Evolutionary conservation across 2,888 invertebrate species (phyloP), one percentile per base, ranked within the genome.

Genomic region (Limulus polyphemus): DNA sequence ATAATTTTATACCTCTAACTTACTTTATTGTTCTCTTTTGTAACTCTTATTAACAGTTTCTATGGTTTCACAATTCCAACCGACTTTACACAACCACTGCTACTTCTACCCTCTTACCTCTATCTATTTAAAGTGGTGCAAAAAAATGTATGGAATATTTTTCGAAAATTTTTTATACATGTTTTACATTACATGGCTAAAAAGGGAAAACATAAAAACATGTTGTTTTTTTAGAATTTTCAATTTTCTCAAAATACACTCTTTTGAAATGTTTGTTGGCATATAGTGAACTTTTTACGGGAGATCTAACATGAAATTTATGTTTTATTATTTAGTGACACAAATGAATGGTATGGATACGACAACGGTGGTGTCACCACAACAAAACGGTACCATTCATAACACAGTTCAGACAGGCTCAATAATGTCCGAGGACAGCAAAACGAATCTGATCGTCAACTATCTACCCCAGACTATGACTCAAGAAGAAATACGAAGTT

Each of bases 401-500:
- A 68, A 65, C 55, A 64, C 66, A 10, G 66, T 66, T 62, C 66
- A 66, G 64, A 66, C 66, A n/a, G 66, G 66, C 11, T 64, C 66
- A 47, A 57, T 58, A 12, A 32, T 32, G 54, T 84, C 87, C 74
- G 89, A 90, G 80, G 93, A 94, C 81, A 91, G 90, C 74, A 90
- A 93, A 82, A 99, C 98, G 72, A 99, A 99, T 81, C 85, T 99
- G 72, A 99, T 99, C 79, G 98, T 99, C 75, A 99, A 99, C 82
- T 99, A 99, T 80, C 83, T 99, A 79, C 99, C 99, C 67, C 99
- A 99, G 82, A 95, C 91, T 73, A 99, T 99, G 99, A 94, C 94
- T 62, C 98, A 99, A 80, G 98, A 98, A 79, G 98, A 98, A 79
- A 98, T 99, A 69, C 84, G 97, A 68, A 92, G 94, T 62, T 83